Percentiles rank a stretch among this genome's conserved stretches.
Evolutionary conservation across 2,113 vertebrate genomes (phyloP).

Genomic region (Agelaius tricolor): DNA sequence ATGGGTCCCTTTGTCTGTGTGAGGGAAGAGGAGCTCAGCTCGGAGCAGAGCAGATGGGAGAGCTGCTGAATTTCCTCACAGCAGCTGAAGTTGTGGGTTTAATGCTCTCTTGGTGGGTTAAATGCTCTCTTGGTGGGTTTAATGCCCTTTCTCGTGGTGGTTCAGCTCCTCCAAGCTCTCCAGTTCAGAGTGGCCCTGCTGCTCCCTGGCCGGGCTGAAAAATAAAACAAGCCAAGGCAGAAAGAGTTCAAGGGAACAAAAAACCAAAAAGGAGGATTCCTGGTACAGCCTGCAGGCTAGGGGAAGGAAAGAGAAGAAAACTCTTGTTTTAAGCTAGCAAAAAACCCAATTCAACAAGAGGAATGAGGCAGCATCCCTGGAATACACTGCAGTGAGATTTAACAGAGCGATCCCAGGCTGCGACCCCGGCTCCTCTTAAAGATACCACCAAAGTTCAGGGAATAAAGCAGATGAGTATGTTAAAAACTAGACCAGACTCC

Average conservation of each 20-base stretch:
- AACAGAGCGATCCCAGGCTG: neutral
- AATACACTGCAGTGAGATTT: neutral
- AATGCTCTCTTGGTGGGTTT: no score
- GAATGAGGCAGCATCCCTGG: neutral
- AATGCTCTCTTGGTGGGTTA: no score
- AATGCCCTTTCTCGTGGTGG: no score
- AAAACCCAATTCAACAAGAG: neutral
- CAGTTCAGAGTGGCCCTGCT: no score
- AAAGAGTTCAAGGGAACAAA: neutral
- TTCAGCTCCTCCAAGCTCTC: neutral
- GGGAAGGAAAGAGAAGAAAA: neutral
- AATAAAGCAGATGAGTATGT: neutral
- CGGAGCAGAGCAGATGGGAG: neutral
- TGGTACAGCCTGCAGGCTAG: neutral
- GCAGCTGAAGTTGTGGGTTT: neutral
- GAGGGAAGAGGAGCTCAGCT: no score
- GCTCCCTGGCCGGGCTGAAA: no score
- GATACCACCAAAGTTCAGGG: neutral
- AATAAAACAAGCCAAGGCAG: neutral
- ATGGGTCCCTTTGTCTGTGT: neutral
- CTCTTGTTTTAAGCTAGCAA: neutral
- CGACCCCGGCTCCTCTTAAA: neutral
- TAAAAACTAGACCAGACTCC: no score
- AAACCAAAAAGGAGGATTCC: neutral
- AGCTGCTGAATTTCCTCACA: neutral